Evolutionary conservation across 2,888 invertebrate genomes (phyloP).

Genomic region (Cephus spinipes): DNA sequence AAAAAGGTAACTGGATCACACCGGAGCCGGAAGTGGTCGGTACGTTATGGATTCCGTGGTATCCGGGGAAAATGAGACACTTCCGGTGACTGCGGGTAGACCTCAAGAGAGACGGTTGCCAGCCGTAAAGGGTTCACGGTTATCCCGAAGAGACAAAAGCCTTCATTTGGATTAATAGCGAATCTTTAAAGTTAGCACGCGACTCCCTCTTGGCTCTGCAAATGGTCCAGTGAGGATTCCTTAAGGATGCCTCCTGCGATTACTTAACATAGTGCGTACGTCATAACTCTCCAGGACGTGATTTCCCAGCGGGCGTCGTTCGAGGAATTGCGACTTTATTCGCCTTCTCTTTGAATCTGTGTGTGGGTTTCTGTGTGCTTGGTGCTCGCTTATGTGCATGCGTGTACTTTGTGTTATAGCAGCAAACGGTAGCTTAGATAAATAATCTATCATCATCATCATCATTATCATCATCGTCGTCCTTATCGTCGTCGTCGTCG

Average conservation of each 20-base stretch:
- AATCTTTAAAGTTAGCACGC: background rate
- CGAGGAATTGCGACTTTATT: background rate
- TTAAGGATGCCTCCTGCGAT: background rate
- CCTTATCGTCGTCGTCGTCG: conserved; percentile 17
- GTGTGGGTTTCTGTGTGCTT: background rate
- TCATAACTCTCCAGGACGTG: background rate
- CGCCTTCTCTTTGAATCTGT: background rate
- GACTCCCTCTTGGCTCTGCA: background rate
- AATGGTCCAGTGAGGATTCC: background rate
- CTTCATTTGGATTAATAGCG: background rate
- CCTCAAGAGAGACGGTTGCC: background rate
- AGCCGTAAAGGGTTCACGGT: conserved; percentile 32
- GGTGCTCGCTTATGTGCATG: background rate
- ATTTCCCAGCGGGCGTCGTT: background rate
- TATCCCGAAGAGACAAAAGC: background rate
- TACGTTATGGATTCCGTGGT: conserved; percentile 29
- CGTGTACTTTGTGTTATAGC: conserved; percentile 12
- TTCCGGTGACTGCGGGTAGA: conserved; percentile 27
- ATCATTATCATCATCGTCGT: background rate
- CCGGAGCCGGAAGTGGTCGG: conserved; percentile 34
- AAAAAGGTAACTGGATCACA: background rate
- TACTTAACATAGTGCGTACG: background rate
- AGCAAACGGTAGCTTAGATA: background rate
- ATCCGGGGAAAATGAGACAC: conserved; percentile 43
- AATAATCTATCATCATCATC: conserved; percentile 1